phyloP scores from a whole-genome alignment of 2,113 vertebrate genomes.

The Lipophrys pholis region DNA sequence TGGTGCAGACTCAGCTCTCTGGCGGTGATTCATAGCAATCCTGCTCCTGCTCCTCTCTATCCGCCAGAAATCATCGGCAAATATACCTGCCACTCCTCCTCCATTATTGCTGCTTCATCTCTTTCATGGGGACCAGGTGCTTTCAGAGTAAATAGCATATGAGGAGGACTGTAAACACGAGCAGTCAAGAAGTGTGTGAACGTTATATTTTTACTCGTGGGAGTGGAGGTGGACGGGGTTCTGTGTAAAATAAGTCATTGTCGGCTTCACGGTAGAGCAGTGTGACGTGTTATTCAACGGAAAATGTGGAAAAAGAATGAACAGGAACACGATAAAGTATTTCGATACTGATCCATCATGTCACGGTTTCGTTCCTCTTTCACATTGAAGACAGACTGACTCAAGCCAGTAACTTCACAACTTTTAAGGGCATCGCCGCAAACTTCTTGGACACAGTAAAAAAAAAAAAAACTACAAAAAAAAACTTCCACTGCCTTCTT shows the following conservation, averaged over 20 bases:
- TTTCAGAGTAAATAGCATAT: slow-evolving; percentile 30
- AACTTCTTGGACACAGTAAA: neutral
- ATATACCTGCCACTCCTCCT: slow-evolving; percentile 32
- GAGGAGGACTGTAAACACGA: slow-evolving; percentile 22
- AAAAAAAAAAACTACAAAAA: no score
- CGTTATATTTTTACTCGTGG: slow-evolving; percentile 8
- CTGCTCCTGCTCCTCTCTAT: slow-evolving; percentile 11
- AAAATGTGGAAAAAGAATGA: neutral
- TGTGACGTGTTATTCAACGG: neutral
- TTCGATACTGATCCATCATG: slow-evolving; percentile 21
- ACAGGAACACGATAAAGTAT: slow-evolving; percentile 6
- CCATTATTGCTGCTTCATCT: slow-evolving; percentile 43
- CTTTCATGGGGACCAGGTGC: slow-evolving; percentile 29
- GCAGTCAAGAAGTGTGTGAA: slow-evolving; percentile 7
- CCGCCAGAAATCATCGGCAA: slow-evolving; percentile 22
- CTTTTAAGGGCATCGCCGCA: slow-evolving; percentile 1
- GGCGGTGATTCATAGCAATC: slow-evolving; percentile 21
- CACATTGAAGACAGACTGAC: neutral
- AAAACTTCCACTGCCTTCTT: neutral
- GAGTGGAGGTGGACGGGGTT: neutral
- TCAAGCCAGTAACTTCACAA: neutral
- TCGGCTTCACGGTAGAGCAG: slow-evolving; percentile 6
- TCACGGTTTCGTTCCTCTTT: slow-evolving; percentile 6
- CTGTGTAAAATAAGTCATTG: slow-evolving; percentile 1
- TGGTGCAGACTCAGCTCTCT: slow-evolving; percentile 46